Conservation (phyloP, 2,113 vertebrate species). For the Forbesichthys papilliferus region DNA sequence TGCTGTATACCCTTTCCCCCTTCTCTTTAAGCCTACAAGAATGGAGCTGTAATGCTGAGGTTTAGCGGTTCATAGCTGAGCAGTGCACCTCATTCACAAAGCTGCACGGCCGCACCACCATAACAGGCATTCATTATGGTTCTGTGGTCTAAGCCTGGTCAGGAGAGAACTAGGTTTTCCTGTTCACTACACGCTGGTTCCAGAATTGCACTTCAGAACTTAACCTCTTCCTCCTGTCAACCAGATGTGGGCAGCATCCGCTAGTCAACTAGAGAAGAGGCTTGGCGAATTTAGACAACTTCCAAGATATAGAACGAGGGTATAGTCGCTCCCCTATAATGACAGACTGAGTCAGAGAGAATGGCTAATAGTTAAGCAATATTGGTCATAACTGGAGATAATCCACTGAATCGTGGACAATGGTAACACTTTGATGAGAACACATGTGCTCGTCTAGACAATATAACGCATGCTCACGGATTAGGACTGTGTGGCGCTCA, state of each 20-base stretch:
- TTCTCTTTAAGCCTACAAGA: not conserved
- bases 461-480: not conserved
- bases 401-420: constrained; percentile 38
- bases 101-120: constrained; percentile 6
- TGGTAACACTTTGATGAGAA: constrained; percentile 3
- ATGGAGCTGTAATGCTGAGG: not conserved
- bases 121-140: constrained; percentile 30
- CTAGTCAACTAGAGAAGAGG: constrained; percentile 20
- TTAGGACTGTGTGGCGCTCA: constrained; percentile 11
- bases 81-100: not conserved
- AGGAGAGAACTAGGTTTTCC: constrained; percentile 33
- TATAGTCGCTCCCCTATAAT: constrained; percentile 22
- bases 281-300: constrained; percentile 19
- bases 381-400: constrained; percentile 38
- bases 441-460: not conserved
- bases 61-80: not conserved
- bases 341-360: constrained; percentile 9
- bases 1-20: not conserved
- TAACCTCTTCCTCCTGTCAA: constrained; percentile 11
- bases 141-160: constrained; percentile 26
- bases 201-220: constrained; percentile 6
- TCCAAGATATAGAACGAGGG: constrained; percentile 43
- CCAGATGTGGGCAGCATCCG: not conserved
- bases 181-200: constrained; percentile 19
- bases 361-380: constrained; percentile 24